These are phyloP conservation scores for Agrochola lota DNA, from an alignment of 2,888 invertebrate species.

Conservation along the genomic window DNA sequence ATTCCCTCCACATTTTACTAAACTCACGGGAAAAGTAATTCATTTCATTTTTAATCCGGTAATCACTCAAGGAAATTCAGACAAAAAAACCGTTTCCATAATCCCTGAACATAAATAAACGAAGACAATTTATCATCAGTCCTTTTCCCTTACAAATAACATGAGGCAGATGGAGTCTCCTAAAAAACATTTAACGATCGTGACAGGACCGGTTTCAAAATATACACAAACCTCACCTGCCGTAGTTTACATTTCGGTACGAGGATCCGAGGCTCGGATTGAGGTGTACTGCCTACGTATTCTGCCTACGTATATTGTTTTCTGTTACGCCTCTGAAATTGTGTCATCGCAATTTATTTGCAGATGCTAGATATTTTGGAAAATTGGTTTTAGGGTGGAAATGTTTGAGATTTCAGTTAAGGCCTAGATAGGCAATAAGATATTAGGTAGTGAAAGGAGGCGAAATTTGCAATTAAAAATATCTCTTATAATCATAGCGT, in stretches of 20 bases:
- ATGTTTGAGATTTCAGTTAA: neutral
- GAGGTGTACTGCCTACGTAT: neutral
- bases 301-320: constrained; percentile 16
- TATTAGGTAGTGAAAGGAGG: neutral
- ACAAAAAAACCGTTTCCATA: constrained; percentile 27
- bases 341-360: constrained; percentile 7
- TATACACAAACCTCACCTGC: constrained; percentile 26
- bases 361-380: constrained; percentile 4
- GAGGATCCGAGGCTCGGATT: neutral
- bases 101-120: constrained; percentile 28
- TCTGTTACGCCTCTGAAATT: constrained; percentile 11
- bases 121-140: constrained; percentile 52
- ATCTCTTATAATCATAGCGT: too few species aligned
- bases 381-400: constrained; percentile 7
- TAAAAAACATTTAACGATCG: constrained; percentile 38
- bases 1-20: neutral
- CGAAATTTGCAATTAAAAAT: neutral
- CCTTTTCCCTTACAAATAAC: constrained; percentile 25
- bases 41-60: constrained; percentile 4
- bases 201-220: constrained; percentile 25
- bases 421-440: neutral
- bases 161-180: constrained; percentile 7
- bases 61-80: constrained; percentile 24
- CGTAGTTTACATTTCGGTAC: constrained; percentile 15
- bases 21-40: neutral